phyloP scores from a whole-genome alignment of 2,113 vertebrate species.

The Callionymus lyra region DNA sequence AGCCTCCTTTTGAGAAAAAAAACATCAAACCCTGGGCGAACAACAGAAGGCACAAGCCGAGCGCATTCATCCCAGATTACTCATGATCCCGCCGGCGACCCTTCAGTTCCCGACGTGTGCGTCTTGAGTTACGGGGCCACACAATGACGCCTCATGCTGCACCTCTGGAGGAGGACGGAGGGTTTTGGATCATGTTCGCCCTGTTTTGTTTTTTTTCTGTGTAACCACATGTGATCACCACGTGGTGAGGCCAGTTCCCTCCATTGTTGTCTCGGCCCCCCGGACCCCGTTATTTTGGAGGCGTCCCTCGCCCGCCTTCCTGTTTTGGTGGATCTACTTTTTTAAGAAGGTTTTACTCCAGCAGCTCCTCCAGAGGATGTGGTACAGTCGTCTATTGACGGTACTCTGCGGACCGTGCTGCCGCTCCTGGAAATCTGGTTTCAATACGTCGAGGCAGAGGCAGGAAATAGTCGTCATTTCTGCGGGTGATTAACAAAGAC shows the following conservation, averaged over 20 bases:
- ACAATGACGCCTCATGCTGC: constrained; percentile 45
- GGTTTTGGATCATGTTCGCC: constrained; percentile 50
- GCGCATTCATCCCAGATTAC: constrained; percentile 42
- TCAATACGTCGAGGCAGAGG: constrained; percentile 76
- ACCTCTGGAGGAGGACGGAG: constrained; percentile 25
- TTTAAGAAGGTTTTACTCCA: constrained; percentile 1
- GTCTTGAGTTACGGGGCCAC: constrained; percentile 49
- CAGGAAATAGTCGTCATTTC: constrained; percentile 76
- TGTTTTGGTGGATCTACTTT: too few species aligned
- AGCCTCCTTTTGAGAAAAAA: not conserved
- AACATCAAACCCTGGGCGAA: constrained; percentile 18
- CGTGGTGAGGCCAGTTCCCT: constrained; percentile 27
- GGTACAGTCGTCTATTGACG: constrained; percentile 11
- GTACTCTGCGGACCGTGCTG: constrained; percentile 22
- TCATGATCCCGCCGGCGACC: constrained; percentile 47
- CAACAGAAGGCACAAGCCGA: constrained; percentile 49
- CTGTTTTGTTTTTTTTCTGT: constrained; percentile 20
- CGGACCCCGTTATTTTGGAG: constrained; percentile 20
- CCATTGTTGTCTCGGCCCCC: constrained; percentile 24
- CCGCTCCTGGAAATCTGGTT: constrained; percentile 68
- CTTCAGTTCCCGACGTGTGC: constrained; percentile 39
- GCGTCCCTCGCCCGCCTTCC: too few species aligned
- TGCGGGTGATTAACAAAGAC: constrained; percentile 71
- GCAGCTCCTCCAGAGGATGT: constrained; percentile 5
- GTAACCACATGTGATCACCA: constrained; percentile 34